These are phyloP conservation scores for Hephaestus fuliginosus DNA, from an alignment of 2,797 vertebrate species.

Conservation along the genomic window DNA sequence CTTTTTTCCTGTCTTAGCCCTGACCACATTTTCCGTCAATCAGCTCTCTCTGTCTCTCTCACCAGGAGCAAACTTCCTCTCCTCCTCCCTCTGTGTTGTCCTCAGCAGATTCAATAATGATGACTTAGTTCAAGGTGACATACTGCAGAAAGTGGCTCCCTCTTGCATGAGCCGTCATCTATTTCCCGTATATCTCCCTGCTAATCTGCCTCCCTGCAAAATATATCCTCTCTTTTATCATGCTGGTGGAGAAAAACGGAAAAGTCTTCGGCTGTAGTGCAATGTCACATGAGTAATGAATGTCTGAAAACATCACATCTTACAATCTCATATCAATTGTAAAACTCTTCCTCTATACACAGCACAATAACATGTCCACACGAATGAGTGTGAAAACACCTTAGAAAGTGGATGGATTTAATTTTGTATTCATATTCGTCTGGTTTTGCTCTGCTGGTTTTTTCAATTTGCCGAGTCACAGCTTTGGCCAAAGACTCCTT, in stretches of 20 bases:
- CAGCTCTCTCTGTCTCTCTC: not conserved
- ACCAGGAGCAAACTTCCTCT: not conserved
- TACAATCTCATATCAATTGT: slow-evolving; percentile 2
- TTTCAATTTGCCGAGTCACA: slow-evolving; percentile 19
- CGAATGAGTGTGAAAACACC: slow-evolving; percentile 10
- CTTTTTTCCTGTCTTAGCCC: not conserved
- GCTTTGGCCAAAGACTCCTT: slow-evolving; percentile 15
- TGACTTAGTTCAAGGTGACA: slow-evolving; percentile 63
- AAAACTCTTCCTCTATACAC: not conserved
- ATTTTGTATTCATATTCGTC: slow-evolving; percentile 10
- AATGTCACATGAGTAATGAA: slow-evolving; percentile 13
- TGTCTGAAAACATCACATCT: slow-evolving; percentile 32
- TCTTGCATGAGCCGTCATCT: slow-evolving; percentile 30
- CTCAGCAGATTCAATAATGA: slow-evolving; percentile 49
- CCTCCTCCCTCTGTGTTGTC: slow-evolving; percentile 22
- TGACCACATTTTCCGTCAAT: slow-evolving; percentile 12
- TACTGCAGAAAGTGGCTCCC: slow-evolving; percentile 40
- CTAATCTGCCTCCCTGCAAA: slow-evolving; percentile 45
- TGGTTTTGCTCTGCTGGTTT: slow-evolving; percentile 14
- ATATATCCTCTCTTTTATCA: slow-evolving; percentile 38
- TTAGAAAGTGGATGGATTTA: slow-evolving; percentile 15
- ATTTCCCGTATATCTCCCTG: slow-evolving; percentile 36
- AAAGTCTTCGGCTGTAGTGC: slow-evolving; percentile 1
- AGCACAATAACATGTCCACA: slow-evolving; percentile 2
- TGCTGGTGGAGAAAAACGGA: slow-evolving; percentile 6